Conservation (phyloP, 2,797 vertebrate species). For the Anableps anableps region DNA sequence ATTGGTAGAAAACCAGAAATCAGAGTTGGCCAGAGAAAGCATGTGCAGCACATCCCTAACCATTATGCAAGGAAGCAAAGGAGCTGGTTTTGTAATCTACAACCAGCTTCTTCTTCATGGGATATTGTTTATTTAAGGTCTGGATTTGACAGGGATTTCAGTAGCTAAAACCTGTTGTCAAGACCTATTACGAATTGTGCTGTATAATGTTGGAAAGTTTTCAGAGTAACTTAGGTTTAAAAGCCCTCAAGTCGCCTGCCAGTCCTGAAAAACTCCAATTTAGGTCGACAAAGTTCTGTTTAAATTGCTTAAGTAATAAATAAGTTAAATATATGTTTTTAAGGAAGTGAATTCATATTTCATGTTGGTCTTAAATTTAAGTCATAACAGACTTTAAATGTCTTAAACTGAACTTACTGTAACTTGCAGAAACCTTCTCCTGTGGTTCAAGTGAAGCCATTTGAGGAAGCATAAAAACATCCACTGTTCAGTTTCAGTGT, state of each 20-base stretch:
- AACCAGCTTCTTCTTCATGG: no score
- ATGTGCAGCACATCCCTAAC: no score
- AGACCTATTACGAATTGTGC: not conserved
- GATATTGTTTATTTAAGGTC: not conserved
- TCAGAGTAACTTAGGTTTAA: not conserved
- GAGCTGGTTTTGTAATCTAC: no score
- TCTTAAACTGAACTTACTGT: not conserved
- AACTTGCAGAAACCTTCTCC: not conserved
- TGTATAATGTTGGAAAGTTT: not conserved
- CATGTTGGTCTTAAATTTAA: not conserved
- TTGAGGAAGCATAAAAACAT: constrained; percentile 12
- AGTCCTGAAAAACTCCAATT: not conserved
- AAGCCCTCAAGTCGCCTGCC: not conserved
- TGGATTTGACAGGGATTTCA: not conserved
- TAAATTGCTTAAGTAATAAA: not conserved
- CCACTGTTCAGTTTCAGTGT: constrained; percentile 15
- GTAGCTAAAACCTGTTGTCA: not conserved
- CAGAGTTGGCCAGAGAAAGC: no score
- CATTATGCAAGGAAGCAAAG: no score
- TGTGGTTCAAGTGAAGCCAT: not conserved
- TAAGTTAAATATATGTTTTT: not conserved
- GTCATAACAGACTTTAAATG: not conserved
- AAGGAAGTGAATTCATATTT: not conserved
- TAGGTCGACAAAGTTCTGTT: not conserved
- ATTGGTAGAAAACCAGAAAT: no score